Evolutionary conservation across 2,888 invertebrate species (phyloP).

Genomic region (Drosophila limbata): DNA sequence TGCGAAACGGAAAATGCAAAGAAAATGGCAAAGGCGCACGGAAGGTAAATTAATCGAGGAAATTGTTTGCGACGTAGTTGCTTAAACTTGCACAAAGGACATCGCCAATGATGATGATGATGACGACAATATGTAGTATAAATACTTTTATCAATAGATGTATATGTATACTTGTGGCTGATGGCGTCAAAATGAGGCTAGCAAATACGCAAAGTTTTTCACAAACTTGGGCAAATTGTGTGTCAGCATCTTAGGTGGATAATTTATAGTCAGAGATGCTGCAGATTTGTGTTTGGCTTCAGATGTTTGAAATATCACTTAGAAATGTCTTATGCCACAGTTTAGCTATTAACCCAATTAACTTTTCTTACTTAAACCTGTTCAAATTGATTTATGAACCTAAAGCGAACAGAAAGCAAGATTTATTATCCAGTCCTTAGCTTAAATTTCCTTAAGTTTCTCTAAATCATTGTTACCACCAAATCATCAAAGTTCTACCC

Average conservation of each 20-base stretch:
- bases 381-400: background rate
- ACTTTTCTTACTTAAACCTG: constrained; percentile 9
- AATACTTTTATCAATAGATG: background rate
- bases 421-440: background rate
- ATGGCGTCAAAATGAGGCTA: constrained; percentile 36
- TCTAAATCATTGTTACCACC: background rate
- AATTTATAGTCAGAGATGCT: constrained; percentile 49
- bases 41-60: constrained; percentile 81
- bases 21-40: constrained; percentile 74
- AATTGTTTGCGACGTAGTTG: constrained; percentile 78
- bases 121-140: background rate
- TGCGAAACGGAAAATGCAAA: constrained; percentile 68
- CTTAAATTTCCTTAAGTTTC: background rate
- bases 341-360: constrained; percentile 30
- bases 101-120: constrained; percentile 49
- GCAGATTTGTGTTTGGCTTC: constrained; percentile 23
- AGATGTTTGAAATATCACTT: constrained; percentile 7
- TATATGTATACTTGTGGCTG: constrained; percentile 3
- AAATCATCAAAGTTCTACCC: constrained; percentile 3
- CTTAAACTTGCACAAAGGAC: constrained; percentile 78
- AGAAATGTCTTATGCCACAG: constrained; percentile 21
- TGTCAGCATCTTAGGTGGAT: constrained; percentile 74
- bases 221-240: constrained; percentile 64
- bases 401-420: background rate
- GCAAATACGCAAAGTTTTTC: constrained; percentile 59